phyloP scores from a whole-genome alignment of 1,140 invertebrate species.

The Choristoneura fumiferana region DNA sequence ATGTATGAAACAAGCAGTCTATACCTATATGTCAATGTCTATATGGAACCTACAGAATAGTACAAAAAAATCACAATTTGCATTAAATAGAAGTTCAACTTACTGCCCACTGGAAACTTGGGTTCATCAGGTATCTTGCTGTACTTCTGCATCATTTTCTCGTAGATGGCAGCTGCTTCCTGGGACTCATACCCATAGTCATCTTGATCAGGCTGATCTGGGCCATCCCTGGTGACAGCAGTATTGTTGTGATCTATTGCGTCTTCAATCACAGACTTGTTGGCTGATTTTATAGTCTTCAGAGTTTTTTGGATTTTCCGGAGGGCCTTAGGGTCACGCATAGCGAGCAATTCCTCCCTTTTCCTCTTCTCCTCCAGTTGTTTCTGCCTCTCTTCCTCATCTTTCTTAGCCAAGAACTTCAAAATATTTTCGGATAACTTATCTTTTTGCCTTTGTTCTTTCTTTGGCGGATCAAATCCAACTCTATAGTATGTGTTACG shows the following conservation, averaged over 20 bases:
- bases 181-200: constrained; percentile 93
- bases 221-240: constrained; percentile 84
- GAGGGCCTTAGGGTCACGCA: constrained; percentile 86
- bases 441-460: constrained; percentile 83
- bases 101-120: constrained; percentile 73
- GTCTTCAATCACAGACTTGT: constrained; percentile 91
- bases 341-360: constrained; percentile 82
- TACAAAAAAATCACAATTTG: not conserved
- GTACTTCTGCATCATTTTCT: constrained; percentile 91
- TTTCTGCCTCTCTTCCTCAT: constrained; percentile 87
- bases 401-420: constrained; percentile 89
- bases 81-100: constrained; percentile 30
- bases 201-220: constrained; percentile 91
- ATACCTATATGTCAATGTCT: no score
- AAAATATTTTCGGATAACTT: constrained; percentile 87
- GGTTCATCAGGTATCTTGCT: constrained; percentile 84
- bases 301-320: constrained; percentile 82
- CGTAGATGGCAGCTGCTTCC: constrained; percentile 88
- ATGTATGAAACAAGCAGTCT: no score
- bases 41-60: no score
- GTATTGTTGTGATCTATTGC: constrained; percentile 88
- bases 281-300: constrained; percentile 91
- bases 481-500: constrained; percentile 83
- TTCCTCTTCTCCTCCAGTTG: constrained; percentile 82
- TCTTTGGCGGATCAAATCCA: constrained; percentile 90